Base-by-base conservation (phyloP, 2,888 invertebrate species). In the Parthenolecanium corni region DNA sequence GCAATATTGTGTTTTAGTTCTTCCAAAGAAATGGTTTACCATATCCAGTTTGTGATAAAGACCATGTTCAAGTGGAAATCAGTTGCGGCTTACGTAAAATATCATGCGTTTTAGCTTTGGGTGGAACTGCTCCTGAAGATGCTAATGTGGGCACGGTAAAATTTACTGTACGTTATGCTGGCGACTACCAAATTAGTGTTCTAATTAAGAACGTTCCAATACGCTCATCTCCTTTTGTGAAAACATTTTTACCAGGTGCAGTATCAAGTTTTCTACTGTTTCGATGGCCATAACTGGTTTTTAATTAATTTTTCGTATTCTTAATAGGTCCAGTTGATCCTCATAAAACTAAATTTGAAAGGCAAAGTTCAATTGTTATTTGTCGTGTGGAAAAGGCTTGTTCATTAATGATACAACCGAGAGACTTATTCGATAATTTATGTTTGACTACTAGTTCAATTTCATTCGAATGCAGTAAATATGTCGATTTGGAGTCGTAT, bases 41-140 rank as follows among this genome's bases (percentile, higher is more conserved):
- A 67, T 94, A 93, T 79, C 92, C 92, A 68, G 86, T 94, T 73
- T 91, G 91, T 76, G 90, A 91, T 78, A 88, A 88, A 66, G 94
- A 94, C 76, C 86, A 89, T 73, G 82, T 94, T 68, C 81, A 85
- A 70, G 86, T 93, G 68, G 86, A 88, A 76, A 89, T 94, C 70
- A 84, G 85, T 63, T 89, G 86, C 49, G 69, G 69, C 2, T 64
- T 68, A 61, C 66, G 69, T 31, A 64, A 68, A 44, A 82, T 89
- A 68, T 85, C 90, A 12, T 86, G 89, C 51, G 84, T 91, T 66
- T 82, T 88, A 70, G 91, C 93, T 76, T 77, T 92, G 71, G 93
- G 92, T 49, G 86, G 88, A 9, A 82, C 83, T 36, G 88, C 91
- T 74, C 89, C 90, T 20, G 82, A 85, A 70, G 83, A 83, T 71